Evolutionary conservation across 2,888 invertebrate genomes (phyloP), one percentile per base, ranked within the genome.

Genomic region (Gastrophysa polygoni): DNA sequence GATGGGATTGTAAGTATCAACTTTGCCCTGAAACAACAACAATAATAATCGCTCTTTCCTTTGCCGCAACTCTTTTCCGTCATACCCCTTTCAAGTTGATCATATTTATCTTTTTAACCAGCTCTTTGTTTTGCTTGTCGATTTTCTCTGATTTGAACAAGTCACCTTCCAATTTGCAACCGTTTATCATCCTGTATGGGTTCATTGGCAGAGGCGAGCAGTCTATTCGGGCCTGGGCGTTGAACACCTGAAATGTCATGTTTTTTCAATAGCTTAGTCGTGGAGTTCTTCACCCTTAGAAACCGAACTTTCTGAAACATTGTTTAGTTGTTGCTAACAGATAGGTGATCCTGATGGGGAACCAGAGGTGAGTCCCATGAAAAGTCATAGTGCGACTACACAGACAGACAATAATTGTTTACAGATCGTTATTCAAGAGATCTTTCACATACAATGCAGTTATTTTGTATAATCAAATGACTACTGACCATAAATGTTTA

Each of bases 101-200:
- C 17, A 79, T 68, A 69, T 88, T 88, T 61, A 89, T 86, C 59
- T 81, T 83, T 71, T 85, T 85, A 7, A 88, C 72, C 7, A 89
- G 73, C 11, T 85, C 81, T 70, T 87, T 85, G 74, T 89, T 89
- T 47, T 86, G 83, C 71, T 75, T 82, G 72, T 87, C 85, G 56
- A 83, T 78, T 47, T 74, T 46, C 51, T 63, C 64, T 17, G 87
- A 74, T 48, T 85, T 78, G n/a, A 79, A 74, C 1, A 76, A 75
- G 61, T 83, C 82, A 1, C 68, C 64, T 5, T 60, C 44, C 7
- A 85, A 68, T 61, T 73, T 73, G 14, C 68, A 70, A 1, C 82
- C 80, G 71, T 87, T 85, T 46, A 88, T 79, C 70, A 86, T 86
- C 54, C 82, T 73, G 58, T 83, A 83, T 0, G 86, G 83, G 63